Evolutionary conservation across 64 coral and sea anemone genomes (phyloP).

Genomic region (Cladopsammia gracilis): DNA sequence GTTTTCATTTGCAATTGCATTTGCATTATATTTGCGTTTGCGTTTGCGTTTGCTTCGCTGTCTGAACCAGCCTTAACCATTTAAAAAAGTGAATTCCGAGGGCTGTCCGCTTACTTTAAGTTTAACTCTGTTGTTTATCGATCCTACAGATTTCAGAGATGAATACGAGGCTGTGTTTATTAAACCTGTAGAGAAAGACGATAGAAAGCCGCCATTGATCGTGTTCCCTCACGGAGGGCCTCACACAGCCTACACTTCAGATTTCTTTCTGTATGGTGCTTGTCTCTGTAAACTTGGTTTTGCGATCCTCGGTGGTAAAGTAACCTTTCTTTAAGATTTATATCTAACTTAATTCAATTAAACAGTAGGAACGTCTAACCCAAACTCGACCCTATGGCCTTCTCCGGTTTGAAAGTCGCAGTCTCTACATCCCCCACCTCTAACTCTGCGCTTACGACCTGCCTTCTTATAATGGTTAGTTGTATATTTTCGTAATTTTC

Average conservation of each 20-base stretch:
- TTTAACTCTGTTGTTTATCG: background rate
- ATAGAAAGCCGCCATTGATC: constrained; percentile 47
- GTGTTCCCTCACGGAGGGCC: constrained; percentile 90
- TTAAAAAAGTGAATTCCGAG: too few species aligned
- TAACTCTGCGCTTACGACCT: too few species aligned
- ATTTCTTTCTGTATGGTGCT: constrained; percentile 32
- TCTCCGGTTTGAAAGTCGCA: too few species aligned
- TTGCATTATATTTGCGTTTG: too few species aligned
- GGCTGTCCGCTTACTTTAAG: too few species aligned
- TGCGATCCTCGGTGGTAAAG: constrained; percentile 45
- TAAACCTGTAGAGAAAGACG: constrained; percentile 13
- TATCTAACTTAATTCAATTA: background rate
- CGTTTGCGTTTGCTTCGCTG: too few species aligned
- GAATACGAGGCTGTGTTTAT: constrained; percentile 81
- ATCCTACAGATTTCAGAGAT: constrained; percentile 53
- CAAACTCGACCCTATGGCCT: too few species aligned
- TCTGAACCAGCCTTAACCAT: too few species aligned
- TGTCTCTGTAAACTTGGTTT: constrained; percentile 78
- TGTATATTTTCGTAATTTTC: background rate
- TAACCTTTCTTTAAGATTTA: background rate
- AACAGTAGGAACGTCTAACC: background rate
- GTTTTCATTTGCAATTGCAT: too few species aligned
- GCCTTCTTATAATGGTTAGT: too few species aligned
- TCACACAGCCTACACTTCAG: constrained; percentile 26
- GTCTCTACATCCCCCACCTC: too few species aligned